phyloP scores from a whole-genome alignment of 2,797 vertebrate genomes.

The Onychomys torridus region DNA sequence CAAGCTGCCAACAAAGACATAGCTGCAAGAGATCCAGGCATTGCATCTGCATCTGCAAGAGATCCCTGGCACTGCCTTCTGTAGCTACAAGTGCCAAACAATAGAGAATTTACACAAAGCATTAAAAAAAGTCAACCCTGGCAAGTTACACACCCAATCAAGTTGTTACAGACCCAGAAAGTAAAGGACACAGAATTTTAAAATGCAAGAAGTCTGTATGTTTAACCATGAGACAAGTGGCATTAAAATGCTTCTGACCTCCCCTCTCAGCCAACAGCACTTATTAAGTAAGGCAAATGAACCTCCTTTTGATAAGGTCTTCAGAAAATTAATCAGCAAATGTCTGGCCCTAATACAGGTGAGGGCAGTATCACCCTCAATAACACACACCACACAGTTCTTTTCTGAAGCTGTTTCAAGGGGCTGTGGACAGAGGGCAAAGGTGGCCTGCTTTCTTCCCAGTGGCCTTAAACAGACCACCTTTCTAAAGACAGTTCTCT shows the following conservation, averaged over 20 bases:
- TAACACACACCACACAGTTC: neutral
- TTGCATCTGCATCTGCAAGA: too few species aligned
- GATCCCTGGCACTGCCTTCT: constrained; percentile 89
- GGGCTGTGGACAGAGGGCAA: constrained; percentile 62
- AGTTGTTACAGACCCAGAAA: constrained; percentile 96
- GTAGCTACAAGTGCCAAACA: constrained; percentile 92
- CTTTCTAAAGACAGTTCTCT: constrained; percentile 89
- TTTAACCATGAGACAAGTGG: neutral
- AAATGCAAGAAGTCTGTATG: neutral
- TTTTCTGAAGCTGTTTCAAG: neutral
- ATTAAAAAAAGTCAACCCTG: constrained; percentile 91
- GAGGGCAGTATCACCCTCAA: neutral
- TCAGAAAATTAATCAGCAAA: neutral
- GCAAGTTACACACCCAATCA: constrained; percentile 92
- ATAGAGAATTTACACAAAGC: constrained; percentile 91
- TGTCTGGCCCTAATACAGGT: neutral
- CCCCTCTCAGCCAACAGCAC: neutral
- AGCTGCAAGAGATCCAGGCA: constrained; percentile 79
- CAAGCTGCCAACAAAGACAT: constrained; percentile 90
- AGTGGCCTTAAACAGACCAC: constrained; percentile 89
- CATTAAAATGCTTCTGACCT: neutral
- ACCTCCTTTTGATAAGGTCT: neutral
- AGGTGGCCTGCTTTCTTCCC: constrained; percentile 88
- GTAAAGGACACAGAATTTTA: constrained; percentile 92
- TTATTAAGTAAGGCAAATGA: too few species aligned